phyloP scores from a whole-genome alignment of 1,140 invertebrate genomes.

The Nasonia longicornis region DNA sequence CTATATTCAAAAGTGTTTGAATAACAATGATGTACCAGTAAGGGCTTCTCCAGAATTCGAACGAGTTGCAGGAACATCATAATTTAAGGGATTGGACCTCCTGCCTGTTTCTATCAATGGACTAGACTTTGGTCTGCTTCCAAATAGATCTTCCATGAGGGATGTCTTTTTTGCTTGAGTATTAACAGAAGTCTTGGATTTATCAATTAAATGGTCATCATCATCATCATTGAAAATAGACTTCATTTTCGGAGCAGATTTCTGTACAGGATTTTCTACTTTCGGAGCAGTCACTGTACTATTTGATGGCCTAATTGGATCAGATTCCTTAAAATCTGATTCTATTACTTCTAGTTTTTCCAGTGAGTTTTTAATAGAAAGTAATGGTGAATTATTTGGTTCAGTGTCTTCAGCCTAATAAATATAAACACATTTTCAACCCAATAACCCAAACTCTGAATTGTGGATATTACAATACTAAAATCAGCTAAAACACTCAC shows the following conservation, averaged over 20 bases:
- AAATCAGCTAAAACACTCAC: constrained; percentile 11
- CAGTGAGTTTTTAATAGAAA: background rate
- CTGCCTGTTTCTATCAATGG: constrained; percentile 30
- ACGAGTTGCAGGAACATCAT: background rate
- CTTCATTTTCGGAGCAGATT: constrained; percentile 35
- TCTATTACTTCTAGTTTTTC: background rate
- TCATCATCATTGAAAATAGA: constrained; percentile 41
- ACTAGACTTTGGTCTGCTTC: constrained; percentile 46
- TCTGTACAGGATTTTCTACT: background rate
- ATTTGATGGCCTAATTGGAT: background rate
- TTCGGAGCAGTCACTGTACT: background rate
- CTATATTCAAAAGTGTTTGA: background rate
- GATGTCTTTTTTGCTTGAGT: constrained; percentile 43
- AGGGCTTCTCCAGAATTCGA: constrained; percentile 35
- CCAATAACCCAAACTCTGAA: background rate
- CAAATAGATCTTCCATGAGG: constrained; percentile 59
- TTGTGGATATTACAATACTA: constrained; percentile 10
- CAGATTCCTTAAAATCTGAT: background rate
- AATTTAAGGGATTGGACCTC: constrained; percentile 17
- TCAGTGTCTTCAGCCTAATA: constrained; percentile 9
- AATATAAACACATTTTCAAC: background rate
- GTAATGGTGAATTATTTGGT: constrained; percentile 19
- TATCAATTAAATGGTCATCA: constrained; percentile 40
- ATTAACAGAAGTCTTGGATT: constrained; percentile 24
- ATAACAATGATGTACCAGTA: constrained; percentile 41